A percentile compares a stretch with the other conserved stretches of the same genome.
Conservation (phyloP, 2,888 invertebrate genomes). For the Aromia moschata region DNA sequence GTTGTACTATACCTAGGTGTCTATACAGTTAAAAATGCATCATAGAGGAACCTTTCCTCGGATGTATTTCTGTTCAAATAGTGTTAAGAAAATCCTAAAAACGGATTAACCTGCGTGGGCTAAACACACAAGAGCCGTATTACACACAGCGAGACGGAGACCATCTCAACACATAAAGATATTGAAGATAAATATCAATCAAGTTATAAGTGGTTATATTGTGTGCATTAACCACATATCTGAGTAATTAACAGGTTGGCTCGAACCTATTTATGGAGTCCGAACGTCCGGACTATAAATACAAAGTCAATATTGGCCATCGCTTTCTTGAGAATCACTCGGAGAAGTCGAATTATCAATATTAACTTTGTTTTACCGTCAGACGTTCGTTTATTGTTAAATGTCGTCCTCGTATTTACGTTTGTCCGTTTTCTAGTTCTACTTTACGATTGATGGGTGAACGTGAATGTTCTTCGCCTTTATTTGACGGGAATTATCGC, state of each 20-base stretch:
- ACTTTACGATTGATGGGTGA: slow-evolving; percentile 14
- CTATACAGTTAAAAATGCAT: too few species aligned
- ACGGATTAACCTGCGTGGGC: slow-evolving; percentile 10
- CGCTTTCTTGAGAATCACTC: slow-evolving; percentile 61
- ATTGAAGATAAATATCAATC: slow-evolving; percentile 59
- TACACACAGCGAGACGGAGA: neutral
- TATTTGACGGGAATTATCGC: neutral
- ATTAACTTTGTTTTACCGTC: slow-evolving; percentile 59
- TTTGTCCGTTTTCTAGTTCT: slow-evolving; percentile 18
- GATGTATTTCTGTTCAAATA: too few species aligned
- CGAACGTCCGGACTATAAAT: slow-evolving; percentile 62
- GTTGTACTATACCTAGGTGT: too few species aligned
- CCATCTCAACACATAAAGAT: slow-evolving; percentile 18
- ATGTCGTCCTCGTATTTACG: slow-evolving; percentile 33
- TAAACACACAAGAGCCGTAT: slow-evolving; percentile 6
- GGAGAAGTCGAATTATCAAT: slow-evolving; percentile 60
- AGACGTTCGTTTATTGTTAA: slow-evolving; percentile 41
- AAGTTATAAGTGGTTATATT: slow-evolving; percentile 58
- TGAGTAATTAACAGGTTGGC: slow-evolving; percentile 63
- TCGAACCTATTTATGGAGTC: slow-evolving; percentile 62
- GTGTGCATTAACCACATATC: slow-evolving; percentile 60
- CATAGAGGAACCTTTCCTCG: too few species aligned
- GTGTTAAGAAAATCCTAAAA: slow-evolving; percentile 2
- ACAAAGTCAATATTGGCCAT: slow-evolving; percentile 63
- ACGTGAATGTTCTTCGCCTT: neutral